A percentile compares a stretch with the other conserved stretches of the same genome.
Conservation (phyloP, 2,113 vertebrate species). For the Nothoprocta perdicaria region DNA sequence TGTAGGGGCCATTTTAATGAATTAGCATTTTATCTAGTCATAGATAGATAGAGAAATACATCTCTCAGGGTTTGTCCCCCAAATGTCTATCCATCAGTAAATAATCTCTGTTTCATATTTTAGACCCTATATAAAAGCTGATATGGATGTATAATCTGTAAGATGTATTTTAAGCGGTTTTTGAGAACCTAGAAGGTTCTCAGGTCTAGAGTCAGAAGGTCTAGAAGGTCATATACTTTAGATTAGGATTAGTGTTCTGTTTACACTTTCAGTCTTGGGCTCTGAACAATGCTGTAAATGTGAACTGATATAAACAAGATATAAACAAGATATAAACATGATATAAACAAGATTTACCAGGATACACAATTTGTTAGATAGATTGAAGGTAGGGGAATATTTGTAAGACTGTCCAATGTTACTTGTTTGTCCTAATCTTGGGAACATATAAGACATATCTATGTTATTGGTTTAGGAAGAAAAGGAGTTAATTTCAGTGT, state of each 20-base stretch:
- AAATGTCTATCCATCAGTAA: not conserved
- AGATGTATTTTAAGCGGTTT: not conserved
- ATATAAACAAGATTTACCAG: not conserved
- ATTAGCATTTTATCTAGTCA: not conserved
- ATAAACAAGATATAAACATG: too few relatives aligned
- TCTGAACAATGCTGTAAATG: not conserved
- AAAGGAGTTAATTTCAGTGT: not conserved
- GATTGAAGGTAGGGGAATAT: fast-evolving
- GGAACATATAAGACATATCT: fast-evolving
- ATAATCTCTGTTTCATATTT: not conserved
- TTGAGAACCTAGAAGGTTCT: not conserved
- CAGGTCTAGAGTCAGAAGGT: not conserved
- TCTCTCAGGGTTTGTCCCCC: not conserved
- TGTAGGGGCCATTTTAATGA: not conserved
- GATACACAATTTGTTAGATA: not conserved
- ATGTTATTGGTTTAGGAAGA: not conserved
- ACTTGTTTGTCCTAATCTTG: not conserved
- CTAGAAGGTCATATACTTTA: not conserved
- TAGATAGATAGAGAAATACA: not conserved
- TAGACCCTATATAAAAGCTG: not conserved
- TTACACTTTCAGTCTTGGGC: not conserved
- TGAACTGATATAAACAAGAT: too few relatives aligned
- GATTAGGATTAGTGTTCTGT: not conserved
- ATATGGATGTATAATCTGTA: not conserved
- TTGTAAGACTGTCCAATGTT: not conserved